Percentiles rank a stretch among this genome's conserved stretches.
phyloP scores from a whole-genome alignment of 2,888 invertebrate species.

The Megalurothrips usitatus region DNA sequence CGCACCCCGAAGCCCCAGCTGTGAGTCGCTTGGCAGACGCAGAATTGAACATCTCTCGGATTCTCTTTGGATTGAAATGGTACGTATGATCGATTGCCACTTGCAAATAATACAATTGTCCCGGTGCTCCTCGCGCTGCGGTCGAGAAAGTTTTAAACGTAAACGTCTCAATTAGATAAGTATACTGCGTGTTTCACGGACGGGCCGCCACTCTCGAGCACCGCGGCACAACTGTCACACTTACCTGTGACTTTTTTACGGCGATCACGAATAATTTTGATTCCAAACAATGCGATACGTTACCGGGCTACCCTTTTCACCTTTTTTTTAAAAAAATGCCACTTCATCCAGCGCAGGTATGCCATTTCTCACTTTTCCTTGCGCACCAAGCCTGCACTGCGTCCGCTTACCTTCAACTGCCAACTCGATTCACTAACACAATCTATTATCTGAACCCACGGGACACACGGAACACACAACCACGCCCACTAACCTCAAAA shows the following conservation, averaged over 20 bases:
- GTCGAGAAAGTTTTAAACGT: too few species aligned
- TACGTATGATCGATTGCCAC: too few species aligned
- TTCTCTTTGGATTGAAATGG: too few species aligned
- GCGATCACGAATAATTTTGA: background rate
- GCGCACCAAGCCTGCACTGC: background rate
- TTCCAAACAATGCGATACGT: background rate
- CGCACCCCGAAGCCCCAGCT: too few species aligned
- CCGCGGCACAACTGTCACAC: background rate
- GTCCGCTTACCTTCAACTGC: background rate
- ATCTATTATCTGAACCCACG: too few species aligned
- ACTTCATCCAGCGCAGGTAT: background rate
- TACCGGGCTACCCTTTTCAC: background rate
- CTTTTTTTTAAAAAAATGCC: background rate
- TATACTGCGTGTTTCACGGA: background rate
- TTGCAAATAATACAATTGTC: too few species aligned
- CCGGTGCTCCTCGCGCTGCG: too few species aligned
- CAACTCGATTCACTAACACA: background rate
- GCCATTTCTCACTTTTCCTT: background rate
- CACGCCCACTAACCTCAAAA: background rate
- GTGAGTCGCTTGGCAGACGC: too few species aligned
- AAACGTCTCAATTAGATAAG: background rate
- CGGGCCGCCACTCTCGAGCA: background rate
- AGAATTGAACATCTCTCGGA: too few species aligned
- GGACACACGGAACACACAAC: too few species aligned
- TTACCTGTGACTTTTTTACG: background rate